Conservation (phyloP, 2,113 vertebrate genomes). For the Puntigrus tetrazona region DNA sequence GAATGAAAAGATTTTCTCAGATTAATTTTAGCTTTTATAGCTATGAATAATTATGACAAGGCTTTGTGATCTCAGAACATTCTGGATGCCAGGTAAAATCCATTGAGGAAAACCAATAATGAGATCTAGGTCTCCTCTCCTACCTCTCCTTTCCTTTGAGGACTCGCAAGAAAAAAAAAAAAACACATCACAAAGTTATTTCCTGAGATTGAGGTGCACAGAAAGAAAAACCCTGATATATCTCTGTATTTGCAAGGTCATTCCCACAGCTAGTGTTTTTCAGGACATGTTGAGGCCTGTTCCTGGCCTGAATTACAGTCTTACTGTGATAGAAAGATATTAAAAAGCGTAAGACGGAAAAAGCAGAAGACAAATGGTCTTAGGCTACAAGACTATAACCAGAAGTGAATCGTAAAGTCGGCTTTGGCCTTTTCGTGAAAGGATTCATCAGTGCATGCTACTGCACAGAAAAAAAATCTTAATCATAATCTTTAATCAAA, state of each 20-base stretch:
- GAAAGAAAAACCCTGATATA: constrained; percentile 24
- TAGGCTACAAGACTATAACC: background rate
- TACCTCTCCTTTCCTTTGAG: constrained; percentile 1
- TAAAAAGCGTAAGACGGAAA: background rate
- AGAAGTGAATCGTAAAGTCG: background rate
- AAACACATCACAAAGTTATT: constrained; percentile 1
- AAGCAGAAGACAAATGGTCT: background rate
- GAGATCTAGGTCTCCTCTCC: constrained; percentile 13
- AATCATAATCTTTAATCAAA: constrained; percentile 1
- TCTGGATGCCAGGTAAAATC: constrained; percentile 19
- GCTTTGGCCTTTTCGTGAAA: background rate
- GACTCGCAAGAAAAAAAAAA: background rate
- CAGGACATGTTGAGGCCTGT: constrained; percentile 49
- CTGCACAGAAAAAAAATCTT: background rate
- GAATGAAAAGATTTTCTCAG: background rate
- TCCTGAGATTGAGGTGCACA: constrained; percentile 13
- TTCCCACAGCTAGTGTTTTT: constrained; percentile 1
- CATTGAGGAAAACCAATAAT: constrained; percentile 28
- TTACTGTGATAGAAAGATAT: background rate
- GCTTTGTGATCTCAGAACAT: constrained; percentile 17
- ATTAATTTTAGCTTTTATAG: constrained; percentile 7
- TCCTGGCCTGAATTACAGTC: background rate
- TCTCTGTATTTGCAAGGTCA: constrained; percentile 13
- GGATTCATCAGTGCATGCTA: background rate
- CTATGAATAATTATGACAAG: background rate